Conservation (phyloP, 2,888 invertebrate genomes). For the Meiosimyza decipiens region DNA sequence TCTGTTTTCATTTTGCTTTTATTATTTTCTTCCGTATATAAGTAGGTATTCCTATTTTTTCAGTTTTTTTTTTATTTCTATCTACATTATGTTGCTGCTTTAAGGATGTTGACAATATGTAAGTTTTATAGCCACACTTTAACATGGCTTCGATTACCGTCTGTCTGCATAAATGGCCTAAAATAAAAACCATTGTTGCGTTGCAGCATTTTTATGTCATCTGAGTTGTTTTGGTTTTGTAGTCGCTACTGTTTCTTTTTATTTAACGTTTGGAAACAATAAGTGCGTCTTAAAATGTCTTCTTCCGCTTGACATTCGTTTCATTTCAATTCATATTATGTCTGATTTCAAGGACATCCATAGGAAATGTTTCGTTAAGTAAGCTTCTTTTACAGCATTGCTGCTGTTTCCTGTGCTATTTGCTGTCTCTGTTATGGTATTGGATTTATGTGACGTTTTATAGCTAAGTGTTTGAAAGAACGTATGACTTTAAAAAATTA, state of each 20-base stretch:
- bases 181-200: constrained; percentile 31
- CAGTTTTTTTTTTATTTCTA: background rate
- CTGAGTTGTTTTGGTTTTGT: background rate
- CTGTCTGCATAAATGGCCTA: constrained; percentile 10
- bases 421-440: background rate
- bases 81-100: background rate
- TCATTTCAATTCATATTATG: no score
- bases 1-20: background rate
- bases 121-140: background rate
- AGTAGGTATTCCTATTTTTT: constrained; percentile 4
- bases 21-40: no score
- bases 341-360: no score
- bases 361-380: no score
- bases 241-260: background rate
- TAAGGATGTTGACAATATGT: background rate
- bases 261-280: no score
- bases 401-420: constrained; percentile 1
- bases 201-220: constrained; percentile 26
- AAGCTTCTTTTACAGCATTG: constrained; percentile 13
- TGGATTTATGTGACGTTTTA: no score
- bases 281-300: no score
- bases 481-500: background rate
- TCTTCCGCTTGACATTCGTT: no score
- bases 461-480: background rate
- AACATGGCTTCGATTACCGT: constrained; percentile 7